These are phyloP conservation scores for Clepsis dumicolana DNA, from an alignment of 2,888 invertebrate species.

Conservation along the genomic window DNA sequence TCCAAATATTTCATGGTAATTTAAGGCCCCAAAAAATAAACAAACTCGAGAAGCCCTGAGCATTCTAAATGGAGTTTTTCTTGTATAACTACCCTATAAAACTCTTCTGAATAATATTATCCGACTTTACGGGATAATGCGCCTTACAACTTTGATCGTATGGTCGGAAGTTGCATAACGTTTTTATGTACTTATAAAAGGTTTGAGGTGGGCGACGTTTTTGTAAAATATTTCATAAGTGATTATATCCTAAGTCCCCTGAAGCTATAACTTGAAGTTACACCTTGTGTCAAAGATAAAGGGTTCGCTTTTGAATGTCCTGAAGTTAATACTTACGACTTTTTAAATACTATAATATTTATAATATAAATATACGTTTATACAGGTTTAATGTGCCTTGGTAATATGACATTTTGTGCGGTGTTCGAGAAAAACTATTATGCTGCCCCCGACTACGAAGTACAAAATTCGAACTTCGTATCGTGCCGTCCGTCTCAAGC, in stretches of 20 bases:
- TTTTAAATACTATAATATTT: background rate
- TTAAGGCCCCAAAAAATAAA: conserved; percentile 31
- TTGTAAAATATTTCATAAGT: conserved; percentile 31
- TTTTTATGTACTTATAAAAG: conserved; percentile 3
- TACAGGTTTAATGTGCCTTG: background rate
- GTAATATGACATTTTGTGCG: background rate
- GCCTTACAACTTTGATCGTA: conserved; percentile 12
- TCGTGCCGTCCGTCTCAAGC: no score
- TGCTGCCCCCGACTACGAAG: no score
- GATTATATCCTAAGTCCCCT: background rate
- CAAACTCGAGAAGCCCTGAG: conserved; percentile 31
- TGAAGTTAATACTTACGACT: background rate
- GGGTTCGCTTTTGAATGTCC: background rate
- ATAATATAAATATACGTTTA: background rate
- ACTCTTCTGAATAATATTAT: conserved; percentile 32
- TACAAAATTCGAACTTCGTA: no score
- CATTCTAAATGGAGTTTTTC: conserved; percentile 42
- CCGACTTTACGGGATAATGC: conserved; percentile 4
- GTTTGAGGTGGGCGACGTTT: conserved; percentile 15
- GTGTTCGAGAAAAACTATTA: background rate
- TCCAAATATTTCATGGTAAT: conserved; percentile 32
- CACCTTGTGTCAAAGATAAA: background rate
- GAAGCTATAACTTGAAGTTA: background rate
- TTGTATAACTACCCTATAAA: conserved; percentile 42
- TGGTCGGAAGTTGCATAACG: conserved; percentile 15